Evolutionary conservation across 2,888 invertebrate species (phyloP), one percentile per base, ranked within the genome.

Genomic region (Rotaria macrura): DNA sequence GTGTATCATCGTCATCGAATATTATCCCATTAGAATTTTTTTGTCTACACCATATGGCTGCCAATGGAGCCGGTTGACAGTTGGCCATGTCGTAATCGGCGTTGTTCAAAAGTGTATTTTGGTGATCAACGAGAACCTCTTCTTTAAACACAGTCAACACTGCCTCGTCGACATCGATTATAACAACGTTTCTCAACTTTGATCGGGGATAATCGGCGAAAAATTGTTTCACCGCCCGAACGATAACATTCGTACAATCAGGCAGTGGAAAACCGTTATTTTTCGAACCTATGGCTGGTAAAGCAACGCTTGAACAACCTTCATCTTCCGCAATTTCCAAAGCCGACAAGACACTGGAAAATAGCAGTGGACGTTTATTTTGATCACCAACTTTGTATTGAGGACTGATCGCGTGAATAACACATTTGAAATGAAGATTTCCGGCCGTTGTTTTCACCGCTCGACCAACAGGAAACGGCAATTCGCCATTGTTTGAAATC

Each of bases 251-350:
- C 5, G 88, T 87, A 74, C 87, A 88, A 87, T 52, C 86, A n/a
- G 10, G n/a, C 29, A 87, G 25, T 20, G 88, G 88, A 84, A 87
- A 88, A 40, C 88, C 88, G 86, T 87, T 88, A 23, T 87, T 87
- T 14, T 89, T 89, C 17, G 88, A 87, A 86, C 89, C 88, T 29
- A 89, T 87, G 9, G 89, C 89, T 40, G 89, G 89, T 38, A 89
- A 65, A 29, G 88, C 89, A 54, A 89, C 85, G 6, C 89, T 88
- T 14, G 52, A 83, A 34, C 87, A 79, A 1, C 84, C 57, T 23
- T 86, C 65, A 10, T 86, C 52, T 20, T 87, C 83, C n/a, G 88
- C 87, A 6, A 84, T 72, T 14, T 84, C 54, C 23, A 89, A 65
- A 74, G 17, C 2, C 12, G n/a, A 7, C 25, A 55, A 29, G n/a